Conservation (phyloP, 2,888 invertebrate genomes). For the Eupithecia centaureata region DNA sequence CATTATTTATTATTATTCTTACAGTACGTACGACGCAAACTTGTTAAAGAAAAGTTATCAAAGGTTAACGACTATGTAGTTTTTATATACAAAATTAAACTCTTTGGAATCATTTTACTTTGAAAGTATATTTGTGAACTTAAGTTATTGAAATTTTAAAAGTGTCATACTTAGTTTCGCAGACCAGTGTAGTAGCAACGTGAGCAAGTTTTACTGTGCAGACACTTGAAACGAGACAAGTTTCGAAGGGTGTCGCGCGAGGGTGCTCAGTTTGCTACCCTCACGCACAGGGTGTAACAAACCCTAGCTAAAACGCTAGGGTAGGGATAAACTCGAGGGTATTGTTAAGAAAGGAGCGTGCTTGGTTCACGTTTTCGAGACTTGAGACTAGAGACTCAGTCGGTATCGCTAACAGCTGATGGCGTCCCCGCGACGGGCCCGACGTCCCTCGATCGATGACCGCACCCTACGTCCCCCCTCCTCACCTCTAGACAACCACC, state of each 20-base stretch:
- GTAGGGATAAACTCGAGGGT: slow-evolving; percentile 36
- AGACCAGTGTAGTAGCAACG: slow-evolving; percentile 8
- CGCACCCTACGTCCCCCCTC: slow-evolving; percentile 68
- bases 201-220: slow-evolving; percentile 19
- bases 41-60: no score
- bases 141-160: no score
- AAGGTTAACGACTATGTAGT: no score
- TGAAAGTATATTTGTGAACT: no score
- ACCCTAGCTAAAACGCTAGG: slow-evolving; percentile 40
- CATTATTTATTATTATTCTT: no score
- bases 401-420: slow-evolving; percentile 73
- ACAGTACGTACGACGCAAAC: no score
- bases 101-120: no score
- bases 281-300: no score
- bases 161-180: no score
- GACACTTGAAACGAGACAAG: slow-evolving; percentile 41
- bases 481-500: slow-evolving; percentile 64
- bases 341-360: slow-evolving; percentile 40
- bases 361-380: slow-evolving; percentile 39
- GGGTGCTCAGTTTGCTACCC: slow-evolving; percentile 38
- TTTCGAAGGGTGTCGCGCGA: slow-evolving; percentile 38
- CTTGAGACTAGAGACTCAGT: slow-evolving; percentile 49
- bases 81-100: no score
- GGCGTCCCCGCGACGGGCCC: slow-evolving; percentile 65
- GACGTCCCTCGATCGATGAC: slow-evolving; percentile 67